These are phyloP conservation scores for Nebria brevicollis DNA, from an alignment of 2,888 invertebrate genomes.

Conservation along the genomic window DNA sequence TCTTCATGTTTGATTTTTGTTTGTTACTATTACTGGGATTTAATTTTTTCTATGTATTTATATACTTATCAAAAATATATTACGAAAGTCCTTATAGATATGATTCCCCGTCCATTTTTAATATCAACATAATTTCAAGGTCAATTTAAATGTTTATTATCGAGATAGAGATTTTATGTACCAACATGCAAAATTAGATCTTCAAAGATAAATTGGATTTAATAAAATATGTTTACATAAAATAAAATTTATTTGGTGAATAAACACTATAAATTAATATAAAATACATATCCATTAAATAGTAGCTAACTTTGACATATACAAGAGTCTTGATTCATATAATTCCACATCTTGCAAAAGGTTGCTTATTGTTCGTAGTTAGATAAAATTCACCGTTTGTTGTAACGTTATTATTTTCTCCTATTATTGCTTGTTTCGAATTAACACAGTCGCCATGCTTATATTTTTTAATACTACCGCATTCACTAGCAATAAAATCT, in stretches of 20 bases:
- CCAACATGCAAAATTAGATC: neutral
- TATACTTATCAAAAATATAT: too few relatives aligned
- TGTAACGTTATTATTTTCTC: slow-evolving; percentile 26
- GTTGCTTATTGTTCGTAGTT: slow-evolving; percentile 22
- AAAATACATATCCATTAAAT: neutral
- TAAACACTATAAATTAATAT: too few relatives aligned
- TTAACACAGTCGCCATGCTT: neutral
- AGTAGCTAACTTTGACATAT: neutral
- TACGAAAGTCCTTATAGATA: too few relatives aligned
- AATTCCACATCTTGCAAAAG: slow-evolving; percentile 25
- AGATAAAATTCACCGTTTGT: slow-evolving; percentile 38
- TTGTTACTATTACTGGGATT: too few relatives aligned
- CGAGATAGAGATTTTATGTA: neutral
- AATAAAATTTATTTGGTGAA: neutral
- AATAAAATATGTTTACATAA: neutral
- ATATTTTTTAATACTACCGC: slow-evolving; percentile 25
- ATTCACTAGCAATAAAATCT: slow-evolving; percentile 43
- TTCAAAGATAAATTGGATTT: neutral
- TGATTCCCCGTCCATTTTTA: too few relatives aligned
- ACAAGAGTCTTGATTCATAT: neutral
- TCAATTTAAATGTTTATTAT: too few relatives aligned
- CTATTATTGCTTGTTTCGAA: slow-evolving; percentile 33
- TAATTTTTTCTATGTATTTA: too few relatives aligned
- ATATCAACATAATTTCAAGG: too few relatives aligned
- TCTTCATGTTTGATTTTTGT: too few relatives aligned